phyloP scores from a whole-genome alignment of 2,888 invertebrate species.

The Hydrotaea diabolus region DNA sequence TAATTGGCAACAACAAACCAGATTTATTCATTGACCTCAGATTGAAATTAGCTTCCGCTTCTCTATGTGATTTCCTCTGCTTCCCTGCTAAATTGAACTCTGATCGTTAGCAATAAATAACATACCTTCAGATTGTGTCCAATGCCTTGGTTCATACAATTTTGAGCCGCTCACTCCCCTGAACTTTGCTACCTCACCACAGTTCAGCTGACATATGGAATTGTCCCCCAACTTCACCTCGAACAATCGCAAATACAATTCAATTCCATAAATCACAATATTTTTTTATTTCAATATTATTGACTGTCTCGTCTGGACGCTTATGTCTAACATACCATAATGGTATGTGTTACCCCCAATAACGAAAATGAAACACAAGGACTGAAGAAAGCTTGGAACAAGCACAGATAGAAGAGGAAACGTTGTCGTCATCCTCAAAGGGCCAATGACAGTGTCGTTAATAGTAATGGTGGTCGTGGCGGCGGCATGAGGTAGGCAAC shows the following conservation, averaged over 20 bases:
- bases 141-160: not conserved
- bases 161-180: not conserved
- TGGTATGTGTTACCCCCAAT: constrained; percentile 23
- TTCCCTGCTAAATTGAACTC: not conserved
- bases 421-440: no score
- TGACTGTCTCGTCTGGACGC: constrained; percentile 56
- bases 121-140: not conserved
- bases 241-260: constrained; percentile 3
- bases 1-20: not conserved
- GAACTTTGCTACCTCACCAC: not conserved
- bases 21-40: not conserved
- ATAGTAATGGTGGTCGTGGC: not conserved
- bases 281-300: constrained; percentile 62
- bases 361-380: not conserved
- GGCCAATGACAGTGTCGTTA: not conserved
- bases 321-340: constrained; percentile 40
- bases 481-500: constrained; percentile 11
- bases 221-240: constrained; percentile 2
- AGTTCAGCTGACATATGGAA: not conserved
- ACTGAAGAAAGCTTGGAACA: not conserved
- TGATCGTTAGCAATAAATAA: constrained; percentile 21
- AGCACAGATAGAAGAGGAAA: not conserved
- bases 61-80: not conserved
- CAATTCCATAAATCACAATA: constrained; percentile 57
- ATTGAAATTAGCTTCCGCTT: not conserved